phyloP scores from a whole-genome alignment of 2,113 vertebrate species.

The Podilymbus podiceps region DNA sequence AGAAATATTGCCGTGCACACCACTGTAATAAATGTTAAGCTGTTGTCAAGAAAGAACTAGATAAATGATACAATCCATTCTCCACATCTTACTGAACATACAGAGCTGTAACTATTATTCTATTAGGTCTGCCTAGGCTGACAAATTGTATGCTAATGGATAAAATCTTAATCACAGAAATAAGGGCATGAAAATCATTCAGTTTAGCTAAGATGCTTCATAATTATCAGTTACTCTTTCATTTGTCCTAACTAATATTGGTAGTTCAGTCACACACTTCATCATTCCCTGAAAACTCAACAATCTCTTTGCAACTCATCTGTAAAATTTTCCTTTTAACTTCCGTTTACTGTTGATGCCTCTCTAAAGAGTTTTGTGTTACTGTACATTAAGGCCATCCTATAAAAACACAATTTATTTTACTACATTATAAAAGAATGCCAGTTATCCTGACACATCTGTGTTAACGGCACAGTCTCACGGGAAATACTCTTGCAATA shows the following conservation, averaged over 20 bases:
- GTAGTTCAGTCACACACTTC: slow-evolving; percentile 23
- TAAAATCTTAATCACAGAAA: slow-evolving; percentile 49
- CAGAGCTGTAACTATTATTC: slow-evolving; percentile 1
- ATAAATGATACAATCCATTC: slow-evolving; percentile 44
- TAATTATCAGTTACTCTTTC: background rate
- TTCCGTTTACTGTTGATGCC: slow-evolving; percentile 1
- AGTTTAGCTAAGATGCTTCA: background rate
- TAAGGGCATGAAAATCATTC: slow-evolving; percentile 11
- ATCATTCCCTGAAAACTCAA: background rate
- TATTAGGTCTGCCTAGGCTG: slow-evolving; percentile 9
- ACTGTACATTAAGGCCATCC: slow-evolving; percentile 37
- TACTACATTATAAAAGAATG: slow-evolving; percentile 39
- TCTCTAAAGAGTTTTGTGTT: slow-evolving; percentile 31
- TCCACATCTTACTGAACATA: slow-evolving; percentile 25
- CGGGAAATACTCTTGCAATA: background rate
- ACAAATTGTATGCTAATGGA: slow-evolving; percentile 41
- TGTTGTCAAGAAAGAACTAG: slow-evolving; percentile 30
- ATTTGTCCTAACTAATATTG: background rate
- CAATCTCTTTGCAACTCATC: background rate
- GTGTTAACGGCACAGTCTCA: background rate
- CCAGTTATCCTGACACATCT: slow-evolving; percentile 39
- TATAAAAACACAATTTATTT: slow-evolving; percentile 58
- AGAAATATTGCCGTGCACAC: background rate
- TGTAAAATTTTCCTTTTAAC: slow-evolving; percentile 4
- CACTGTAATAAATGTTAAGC: slow-evolving; percentile 48